phyloP scores from a whole-genome alignment of 2,797 vertebrate genomes.

The Esox masquinongy region DNA sequence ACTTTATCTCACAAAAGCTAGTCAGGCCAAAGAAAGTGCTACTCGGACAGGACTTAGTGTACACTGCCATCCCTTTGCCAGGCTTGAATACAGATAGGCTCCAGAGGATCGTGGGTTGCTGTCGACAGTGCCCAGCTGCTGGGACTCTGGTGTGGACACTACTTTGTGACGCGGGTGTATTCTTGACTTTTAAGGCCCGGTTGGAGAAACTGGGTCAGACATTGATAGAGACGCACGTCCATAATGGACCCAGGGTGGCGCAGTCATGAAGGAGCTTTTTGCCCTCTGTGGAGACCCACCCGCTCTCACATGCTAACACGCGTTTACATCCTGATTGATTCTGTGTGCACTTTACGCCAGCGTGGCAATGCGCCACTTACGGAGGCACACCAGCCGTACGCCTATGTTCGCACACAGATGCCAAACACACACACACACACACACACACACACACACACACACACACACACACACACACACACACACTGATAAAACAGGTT shows the following conservation, averaged over 20 bases:
- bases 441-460: slow-evolving; percentile 6
- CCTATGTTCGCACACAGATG: neutral
- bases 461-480: slow-evolving; percentile 5
- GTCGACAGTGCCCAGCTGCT: neutral
- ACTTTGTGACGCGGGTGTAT: neutral
- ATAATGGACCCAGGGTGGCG: neutral
- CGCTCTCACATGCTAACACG: neutral
- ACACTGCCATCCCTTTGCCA: neutral
- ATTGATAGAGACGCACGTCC: neutral
- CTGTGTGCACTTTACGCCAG: neutral
- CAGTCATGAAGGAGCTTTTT: neutral
- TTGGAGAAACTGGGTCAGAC: neutral
- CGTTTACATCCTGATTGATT: neutral
- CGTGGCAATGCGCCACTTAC: neutral
- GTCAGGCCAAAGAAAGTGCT: too few relatives aligned
- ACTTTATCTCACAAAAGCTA: too few relatives aligned
- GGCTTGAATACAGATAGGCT: neutral
- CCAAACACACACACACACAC: slow-evolving; percentile 6
- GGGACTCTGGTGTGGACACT: neutral
- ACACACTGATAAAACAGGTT: neutral
- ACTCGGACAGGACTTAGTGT: neutral
- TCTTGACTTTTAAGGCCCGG: neutral
- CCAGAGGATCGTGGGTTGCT: neutral
- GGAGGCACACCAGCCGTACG: too few relatives aligned
- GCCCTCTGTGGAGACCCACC: slow-evolving; percentile 2